These are phyloP conservation scores for Gymnocheta viridis DNA, from an alignment of 2,888 invertebrate genomes.

Conservation along the genomic window DNA sequence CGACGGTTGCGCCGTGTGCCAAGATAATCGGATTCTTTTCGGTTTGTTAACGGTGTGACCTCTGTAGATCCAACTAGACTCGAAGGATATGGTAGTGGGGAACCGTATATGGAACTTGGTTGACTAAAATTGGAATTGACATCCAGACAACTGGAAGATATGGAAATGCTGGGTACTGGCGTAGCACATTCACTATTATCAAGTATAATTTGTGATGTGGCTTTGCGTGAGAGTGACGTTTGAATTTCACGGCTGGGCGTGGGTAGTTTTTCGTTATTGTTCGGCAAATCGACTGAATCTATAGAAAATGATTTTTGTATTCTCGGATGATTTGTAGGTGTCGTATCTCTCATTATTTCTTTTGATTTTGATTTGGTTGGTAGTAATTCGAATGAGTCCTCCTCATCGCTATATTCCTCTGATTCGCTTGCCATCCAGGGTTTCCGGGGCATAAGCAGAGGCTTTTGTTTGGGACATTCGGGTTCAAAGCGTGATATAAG, in stretches of 20 bases:
- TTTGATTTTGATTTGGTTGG: conserved; percentile 11
- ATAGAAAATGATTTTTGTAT: conserved; percentile 62
- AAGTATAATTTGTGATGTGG: conserved; percentile 26
- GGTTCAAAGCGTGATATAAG: conserved; percentile 79
- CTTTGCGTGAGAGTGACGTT: conserved; percentile 51
- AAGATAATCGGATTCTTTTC: conserved; percentile 52
- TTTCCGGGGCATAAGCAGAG: conserved; percentile 71
- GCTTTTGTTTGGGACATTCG: conserved; percentile 62
- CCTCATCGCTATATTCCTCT: conserved; percentile 72
- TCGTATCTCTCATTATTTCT: conserved; percentile 64
- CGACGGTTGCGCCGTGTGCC: conserved; percentile 74
- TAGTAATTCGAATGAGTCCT: conserved; percentile 46
- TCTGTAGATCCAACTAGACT: conserved; percentile 73
- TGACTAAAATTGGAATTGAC: conserved; percentile 73
- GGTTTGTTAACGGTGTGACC: conserved; percentile 73
- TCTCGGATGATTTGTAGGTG: conserved; percentile 68
- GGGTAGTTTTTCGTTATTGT: conserved; percentile 58
- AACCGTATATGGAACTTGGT: conserved; percentile 77
- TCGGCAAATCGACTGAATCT: conserved; percentile 45
- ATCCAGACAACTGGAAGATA: conserved; percentile 52
- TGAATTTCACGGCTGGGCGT: conserved; percentile 43
- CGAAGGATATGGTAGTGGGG: conserved; percentile 77
- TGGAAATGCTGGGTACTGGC: conserved; percentile 53
- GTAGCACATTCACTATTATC: conserved; percentile 22
- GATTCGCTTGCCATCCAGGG: conserved; percentile 70